A percentile compares a stretch with the other conserved stretches of the same genome.
phyloP scores from a whole-genome alignment of 2,113 vertebrate genomes.

The Sturnira hondurensis region DNA sequence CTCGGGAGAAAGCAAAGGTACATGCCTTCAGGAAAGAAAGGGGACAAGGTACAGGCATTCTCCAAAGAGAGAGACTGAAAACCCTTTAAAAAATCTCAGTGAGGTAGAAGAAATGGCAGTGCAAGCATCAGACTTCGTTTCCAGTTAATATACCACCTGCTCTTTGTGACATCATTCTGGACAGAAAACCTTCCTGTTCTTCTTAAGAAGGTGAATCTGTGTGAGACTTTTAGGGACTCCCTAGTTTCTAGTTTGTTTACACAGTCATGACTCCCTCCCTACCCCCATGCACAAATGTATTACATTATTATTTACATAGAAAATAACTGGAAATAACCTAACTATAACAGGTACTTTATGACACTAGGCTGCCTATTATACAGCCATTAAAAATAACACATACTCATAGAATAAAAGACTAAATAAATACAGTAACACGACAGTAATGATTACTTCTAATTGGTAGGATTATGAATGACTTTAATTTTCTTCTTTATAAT shows the following conservation, averaged over 20 bases:
- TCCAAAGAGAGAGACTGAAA: not conserved
- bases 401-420: slow-evolving; percentile 13
- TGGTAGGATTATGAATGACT: slow-evolving; percentile 46
- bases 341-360: slow-evolving; percentile 40
- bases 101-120: not conserved
- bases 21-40: too few species aligned
- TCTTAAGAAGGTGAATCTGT: not conserved
- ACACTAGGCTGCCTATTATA: not conserved
- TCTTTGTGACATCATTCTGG: not conserved
- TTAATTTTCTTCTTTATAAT: slow-evolving; percentile 64
- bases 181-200: slow-evolving; percentile 2
- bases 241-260: not conserved
- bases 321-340: slow-evolving; percentile 25
- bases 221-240: not conserved
- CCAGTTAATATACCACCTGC: not conserved
- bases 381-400: slow-evolving; percentile 30
- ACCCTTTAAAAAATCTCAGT: not conserved
- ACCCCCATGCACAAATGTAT: not conserved
- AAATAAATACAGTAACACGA: not conserved
- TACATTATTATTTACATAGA: slow-evolving; percentile 45
- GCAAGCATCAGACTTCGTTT: not conserved
- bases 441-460: slow-evolving; percentile 28
- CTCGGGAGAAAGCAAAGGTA: too few species aligned
- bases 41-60: too few species aligned
- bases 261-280: not conserved